Percentiles rank a stretch among this genome's conserved stretches.
These are phyloP conservation scores for Orcinus orca DNA, from an alignment of 2,113 vertebrate species.

Conservation along the genomic window DNA sequence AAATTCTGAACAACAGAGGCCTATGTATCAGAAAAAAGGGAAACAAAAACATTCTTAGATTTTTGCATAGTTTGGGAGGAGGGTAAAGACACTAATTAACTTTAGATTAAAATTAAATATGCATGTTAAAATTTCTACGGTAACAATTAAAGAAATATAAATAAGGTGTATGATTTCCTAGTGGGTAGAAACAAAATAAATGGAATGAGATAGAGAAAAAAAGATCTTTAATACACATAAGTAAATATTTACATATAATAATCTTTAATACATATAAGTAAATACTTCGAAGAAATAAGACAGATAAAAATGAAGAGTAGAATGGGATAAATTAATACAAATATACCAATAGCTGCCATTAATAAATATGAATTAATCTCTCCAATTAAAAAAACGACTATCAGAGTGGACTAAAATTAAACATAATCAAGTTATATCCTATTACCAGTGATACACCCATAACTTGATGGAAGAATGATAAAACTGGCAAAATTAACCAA, in stretches of 20 bases:
- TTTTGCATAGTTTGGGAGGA: neutral
- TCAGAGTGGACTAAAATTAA: neutral
- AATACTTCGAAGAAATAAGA: neutral
- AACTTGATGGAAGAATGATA: neutral
- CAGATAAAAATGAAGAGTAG: neutral
- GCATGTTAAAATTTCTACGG: neutral
- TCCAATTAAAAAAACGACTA: neutral
- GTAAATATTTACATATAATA: no score
- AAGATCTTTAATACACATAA: neutral
- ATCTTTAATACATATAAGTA: neutral
- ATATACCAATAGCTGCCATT: neutral
- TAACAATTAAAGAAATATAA: neutral
- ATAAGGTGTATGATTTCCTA: neutral
- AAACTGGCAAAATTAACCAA: neutral
- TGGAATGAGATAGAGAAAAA: neutral
- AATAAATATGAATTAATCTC: neutral
- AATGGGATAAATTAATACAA: neutral
- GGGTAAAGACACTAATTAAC: neutral
- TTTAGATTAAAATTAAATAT: neutral
- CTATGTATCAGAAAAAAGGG: neutral
- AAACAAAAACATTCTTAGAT: neutral
- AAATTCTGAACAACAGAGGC: neutral
- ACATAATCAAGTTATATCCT: neutral
- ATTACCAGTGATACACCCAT: neutral
- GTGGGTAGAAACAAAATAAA: neutral